Conservation (phyloP, 2,797 vertebrate species). For the Tapirus indicus region DNA sequence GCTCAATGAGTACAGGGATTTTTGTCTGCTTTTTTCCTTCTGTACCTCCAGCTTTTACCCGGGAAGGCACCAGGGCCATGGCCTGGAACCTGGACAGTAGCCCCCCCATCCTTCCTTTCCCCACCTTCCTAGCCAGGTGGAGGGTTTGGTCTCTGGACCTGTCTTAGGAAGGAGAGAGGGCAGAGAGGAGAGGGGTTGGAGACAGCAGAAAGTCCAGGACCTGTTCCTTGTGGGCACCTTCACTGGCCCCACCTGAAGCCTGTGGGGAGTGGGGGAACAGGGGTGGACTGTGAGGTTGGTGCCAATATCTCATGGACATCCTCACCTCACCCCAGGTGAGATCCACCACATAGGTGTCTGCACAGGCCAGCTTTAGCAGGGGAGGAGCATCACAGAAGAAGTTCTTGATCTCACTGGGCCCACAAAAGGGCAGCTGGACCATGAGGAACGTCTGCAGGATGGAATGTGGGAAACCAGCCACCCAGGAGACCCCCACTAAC, state of each 20-base stretch:
- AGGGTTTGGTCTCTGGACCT: not conserved
- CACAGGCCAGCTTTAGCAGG: constrained; percentile 61
- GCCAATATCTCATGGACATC: no score
- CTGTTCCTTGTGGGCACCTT: not conserved
- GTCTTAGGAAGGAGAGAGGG: not conserved
- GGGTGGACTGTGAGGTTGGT: no score
- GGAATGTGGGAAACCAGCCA: no score
- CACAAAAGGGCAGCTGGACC: constrained; percentile 13
- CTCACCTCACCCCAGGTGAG: not conserved
- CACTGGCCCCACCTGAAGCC: not conserved
- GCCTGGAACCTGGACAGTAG: no score
- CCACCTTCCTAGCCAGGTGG: not conserved
- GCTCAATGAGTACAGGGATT: no score
- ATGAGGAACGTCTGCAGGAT: no score
- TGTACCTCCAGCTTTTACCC: no score
- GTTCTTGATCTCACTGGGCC: constrained; percentile 33
- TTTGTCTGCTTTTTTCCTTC: no score
- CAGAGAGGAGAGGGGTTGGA: not conserved
- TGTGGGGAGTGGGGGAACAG: not conserved
- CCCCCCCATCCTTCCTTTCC: no score
- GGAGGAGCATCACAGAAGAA: constrained; percentile 67
- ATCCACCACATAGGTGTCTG: not conserved
- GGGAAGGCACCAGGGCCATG: no score
- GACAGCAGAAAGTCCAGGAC: not conserved
- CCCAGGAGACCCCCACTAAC: no score